Evolutionary conservation across 2,888 invertebrate species (phyloP), one percentile per base, ranked within the genome.

Genomic region (Eristalis pertinax): DNA sequence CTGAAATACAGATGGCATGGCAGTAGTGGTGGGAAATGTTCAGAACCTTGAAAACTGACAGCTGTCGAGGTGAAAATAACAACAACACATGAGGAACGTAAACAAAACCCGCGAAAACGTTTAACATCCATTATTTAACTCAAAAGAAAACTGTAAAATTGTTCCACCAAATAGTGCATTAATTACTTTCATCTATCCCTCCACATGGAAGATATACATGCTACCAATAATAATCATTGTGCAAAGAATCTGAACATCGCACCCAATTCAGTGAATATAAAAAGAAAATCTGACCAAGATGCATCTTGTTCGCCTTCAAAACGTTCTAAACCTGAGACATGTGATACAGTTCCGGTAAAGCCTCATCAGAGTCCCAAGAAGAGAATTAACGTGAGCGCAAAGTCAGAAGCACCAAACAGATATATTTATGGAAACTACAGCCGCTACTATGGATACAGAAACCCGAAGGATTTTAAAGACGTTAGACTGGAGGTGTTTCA

Each of bases 401-500:
- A 29, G 15, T 38, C 77, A 19, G 89, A 88, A 4, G 88, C 78
- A 32, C 90, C 90, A 77, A 87, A 89, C 0, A 89, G 89, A 41
- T 93, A 90, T 32, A 90, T 90, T 35, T 92, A 92, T 67, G 93
- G 93, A 1, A 93, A 93, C 81, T 93, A 93, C 75, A 91, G 89
- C 38, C 90, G 95, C 91, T 98, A 98, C 93, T 98, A 98, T 91
- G 97, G 97, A 1, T 97, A 97, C 91, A 94, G 98, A 70, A 96
- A 97, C 92, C 94, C 94, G 5, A 94, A 95, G 76, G 94, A 94
- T 77, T 95, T 95, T 41, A 92, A 94, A 19, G 98, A 98, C 92
- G 93, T 95, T 26, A 94, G 98, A 70, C 91, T 98, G 72, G 94
- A 94, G 87, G 94, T 95, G 70, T 95, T 98, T 81, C 93, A 92